Conservation (phyloP, 2,113 vertebrate species). For the Cavia aperea region DNA sequence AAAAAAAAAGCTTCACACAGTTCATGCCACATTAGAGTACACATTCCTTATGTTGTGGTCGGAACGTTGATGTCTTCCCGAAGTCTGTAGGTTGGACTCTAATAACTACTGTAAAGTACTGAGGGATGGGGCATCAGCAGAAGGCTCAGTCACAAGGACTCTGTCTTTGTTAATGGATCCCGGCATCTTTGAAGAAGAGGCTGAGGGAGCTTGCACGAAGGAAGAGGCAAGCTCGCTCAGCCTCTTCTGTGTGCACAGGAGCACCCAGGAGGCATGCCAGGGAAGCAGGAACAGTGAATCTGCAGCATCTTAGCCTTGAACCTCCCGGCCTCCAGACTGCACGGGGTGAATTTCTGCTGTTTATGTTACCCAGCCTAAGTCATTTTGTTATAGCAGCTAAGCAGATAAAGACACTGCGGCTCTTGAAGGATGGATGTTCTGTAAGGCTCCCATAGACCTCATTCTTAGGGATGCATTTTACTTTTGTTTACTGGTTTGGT, state of each 20-base stretch:
- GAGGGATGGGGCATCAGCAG: too few species aligned
- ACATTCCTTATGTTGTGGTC: background rate
- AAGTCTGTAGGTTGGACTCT: background rate
- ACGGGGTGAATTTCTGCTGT: background rate
- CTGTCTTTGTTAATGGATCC: background rate
- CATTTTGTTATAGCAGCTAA: background rate
- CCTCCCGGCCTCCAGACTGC: background rate
- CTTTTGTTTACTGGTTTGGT: background rate
- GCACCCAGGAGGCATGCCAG: background rate
- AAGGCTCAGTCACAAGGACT: background rate
- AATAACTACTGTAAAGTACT: background rate
- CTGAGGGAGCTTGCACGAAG: background rate
- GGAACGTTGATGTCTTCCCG: background rate
- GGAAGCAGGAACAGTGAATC: background rate
- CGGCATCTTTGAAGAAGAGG: background rate
- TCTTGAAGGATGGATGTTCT: background rate
- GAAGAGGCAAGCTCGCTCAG: background rate
- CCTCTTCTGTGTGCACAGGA: background rate
- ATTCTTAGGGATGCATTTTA: background rate
- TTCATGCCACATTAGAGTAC: too few species aligned
- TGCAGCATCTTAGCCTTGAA: background rate
- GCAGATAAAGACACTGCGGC: background rate
- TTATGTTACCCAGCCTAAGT: background rate
- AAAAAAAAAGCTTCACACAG: background rate
- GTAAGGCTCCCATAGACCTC: too few species aligned